Evolutionary conservation across 2,888 invertebrate genomes (phyloP).

Genomic region (Seira ritae): DNA sequence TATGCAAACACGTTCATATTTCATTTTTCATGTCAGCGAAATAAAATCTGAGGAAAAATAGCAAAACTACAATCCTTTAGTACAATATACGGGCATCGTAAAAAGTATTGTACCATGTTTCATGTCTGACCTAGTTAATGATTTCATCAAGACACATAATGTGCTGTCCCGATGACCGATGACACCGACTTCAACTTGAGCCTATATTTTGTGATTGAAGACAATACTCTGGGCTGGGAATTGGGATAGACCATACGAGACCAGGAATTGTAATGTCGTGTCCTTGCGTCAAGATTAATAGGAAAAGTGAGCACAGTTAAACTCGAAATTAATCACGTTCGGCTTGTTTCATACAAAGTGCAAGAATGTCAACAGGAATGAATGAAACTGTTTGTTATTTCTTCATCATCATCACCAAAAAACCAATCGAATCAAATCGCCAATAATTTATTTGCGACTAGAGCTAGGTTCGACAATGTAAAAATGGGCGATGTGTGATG

Average conservation of each 20-base stretch:
- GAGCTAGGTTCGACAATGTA: background rate
- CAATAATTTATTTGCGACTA: slow-evolving; percentile 19
- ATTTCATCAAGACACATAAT: slow-evolving; percentile 56
- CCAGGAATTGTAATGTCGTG: slow-evolving; percentile 22
- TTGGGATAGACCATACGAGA: too few relatives aligned
- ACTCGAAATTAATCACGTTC: slow-evolving; percentile 53
- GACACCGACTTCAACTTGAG: slow-evolving; percentile 52
- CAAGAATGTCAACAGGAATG: slow-evolving; percentile 41
- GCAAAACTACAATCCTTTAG: background rate
- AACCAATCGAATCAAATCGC: too few relatives aligned
- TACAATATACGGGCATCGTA: background rate
- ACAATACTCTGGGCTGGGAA: slow-evolving; percentile 24
- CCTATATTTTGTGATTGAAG: slow-evolving; percentile 25
- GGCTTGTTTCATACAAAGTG: background rate
- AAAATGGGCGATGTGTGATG: slow-evolving; percentile 1
- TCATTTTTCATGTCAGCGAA: background rate
- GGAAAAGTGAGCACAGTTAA: slow-evolving; percentile 26
- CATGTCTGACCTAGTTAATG: slow-evolving; percentile 59
- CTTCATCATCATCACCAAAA: too few relatives aligned
- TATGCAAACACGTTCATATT: slow-evolving; percentile 30
- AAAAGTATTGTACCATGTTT: background rate
- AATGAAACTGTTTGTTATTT: slow-evolving; percentile 34
- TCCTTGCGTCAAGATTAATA: slow-evolving; percentile 2
- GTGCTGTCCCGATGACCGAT: slow-evolving; percentile 61
- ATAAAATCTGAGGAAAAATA: background rate